Conservation (phyloP, 2,888 invertebrate genomes). For the Lasioglossum lativentre region DNA sequence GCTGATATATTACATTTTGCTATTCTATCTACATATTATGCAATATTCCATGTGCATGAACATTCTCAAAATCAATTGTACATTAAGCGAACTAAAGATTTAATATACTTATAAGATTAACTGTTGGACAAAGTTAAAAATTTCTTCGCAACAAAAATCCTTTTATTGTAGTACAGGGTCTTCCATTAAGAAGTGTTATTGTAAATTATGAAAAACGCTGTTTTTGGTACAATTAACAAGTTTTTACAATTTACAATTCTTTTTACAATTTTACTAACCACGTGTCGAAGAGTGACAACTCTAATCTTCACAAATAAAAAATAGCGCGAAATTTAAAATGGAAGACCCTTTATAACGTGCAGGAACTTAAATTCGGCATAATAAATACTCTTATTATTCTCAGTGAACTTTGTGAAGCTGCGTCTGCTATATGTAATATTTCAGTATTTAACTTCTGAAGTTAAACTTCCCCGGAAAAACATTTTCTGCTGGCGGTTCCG, state of each 20-base stretch:
- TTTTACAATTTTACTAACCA: too few relatives aligned
- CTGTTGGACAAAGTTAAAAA: neutral
- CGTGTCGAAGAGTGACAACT: too few relatives aligned
- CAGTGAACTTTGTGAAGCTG: neutral
- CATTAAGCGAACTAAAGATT: too few relatives aligned
- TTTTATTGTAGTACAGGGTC: neutral
- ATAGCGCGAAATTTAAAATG: too few relatives aligned
- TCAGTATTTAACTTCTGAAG: neutral
- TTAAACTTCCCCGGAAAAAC: neutral
- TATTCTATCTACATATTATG: neutral
- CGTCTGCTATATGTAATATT: neutral
- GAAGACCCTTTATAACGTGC: neutral
- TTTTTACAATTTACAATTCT: too few relatives aligned
- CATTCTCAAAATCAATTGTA: neutral
- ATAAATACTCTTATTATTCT: neutral
- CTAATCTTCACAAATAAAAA: too few relatives aligned
- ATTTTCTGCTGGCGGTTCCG: neutral
- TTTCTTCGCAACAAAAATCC: neutral
- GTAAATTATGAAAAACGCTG: too few relatives aligned
- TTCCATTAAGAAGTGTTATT: too few relatives aligned
- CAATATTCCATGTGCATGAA: neutral
- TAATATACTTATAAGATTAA: neutral
- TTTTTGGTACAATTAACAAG: too few relatives aligned
- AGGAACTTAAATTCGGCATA: neutral
- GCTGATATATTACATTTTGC: neutral